These are phyloP conservation scores for Podilymbus podiceps DNA, from an alignment of 2,113 vertebrate genomes.

Conservation along the genomic window DNA sequence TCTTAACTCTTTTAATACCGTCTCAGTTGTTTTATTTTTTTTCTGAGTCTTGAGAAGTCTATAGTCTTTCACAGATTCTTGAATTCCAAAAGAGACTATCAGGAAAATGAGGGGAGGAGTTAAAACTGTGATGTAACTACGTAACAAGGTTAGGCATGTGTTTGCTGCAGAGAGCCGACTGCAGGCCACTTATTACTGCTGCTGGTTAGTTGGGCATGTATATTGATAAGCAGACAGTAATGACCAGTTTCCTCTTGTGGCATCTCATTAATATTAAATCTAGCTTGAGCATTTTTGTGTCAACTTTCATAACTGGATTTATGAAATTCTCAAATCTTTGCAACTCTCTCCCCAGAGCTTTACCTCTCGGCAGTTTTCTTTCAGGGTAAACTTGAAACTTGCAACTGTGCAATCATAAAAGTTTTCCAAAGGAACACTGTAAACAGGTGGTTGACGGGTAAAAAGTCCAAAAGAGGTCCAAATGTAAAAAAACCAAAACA, in stretches of 20 bases:
- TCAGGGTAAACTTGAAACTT: background rate
- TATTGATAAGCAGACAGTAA: background rate
- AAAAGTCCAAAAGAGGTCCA: background rate
- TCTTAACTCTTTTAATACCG: background rate
- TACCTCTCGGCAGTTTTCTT: background rate
- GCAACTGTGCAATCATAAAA: background rate
- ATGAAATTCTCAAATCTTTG: background rate
- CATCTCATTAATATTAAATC: background rate
- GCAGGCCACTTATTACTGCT: background rate
- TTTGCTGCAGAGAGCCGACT: background rate
- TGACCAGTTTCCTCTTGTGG: background rate
- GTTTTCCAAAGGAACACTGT: background rate
- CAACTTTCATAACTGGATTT: background rate
- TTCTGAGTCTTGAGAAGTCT: background rate
- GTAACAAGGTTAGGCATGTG: accelerated
- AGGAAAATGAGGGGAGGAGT: background rate
- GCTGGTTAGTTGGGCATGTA: background rate
- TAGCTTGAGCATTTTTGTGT: background rate
- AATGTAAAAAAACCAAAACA: background rate
- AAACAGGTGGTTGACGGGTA: background rate
- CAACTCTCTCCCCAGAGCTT: background rate
- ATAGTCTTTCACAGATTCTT: background rate
- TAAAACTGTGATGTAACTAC: background rate
- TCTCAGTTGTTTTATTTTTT: background rate
- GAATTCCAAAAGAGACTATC: background rate